These are phyloP conservation scores for Ammospiza maritima DNA, from an alignment of 2,797 vertebrate species.

Conservation along the genomic window DNA sequence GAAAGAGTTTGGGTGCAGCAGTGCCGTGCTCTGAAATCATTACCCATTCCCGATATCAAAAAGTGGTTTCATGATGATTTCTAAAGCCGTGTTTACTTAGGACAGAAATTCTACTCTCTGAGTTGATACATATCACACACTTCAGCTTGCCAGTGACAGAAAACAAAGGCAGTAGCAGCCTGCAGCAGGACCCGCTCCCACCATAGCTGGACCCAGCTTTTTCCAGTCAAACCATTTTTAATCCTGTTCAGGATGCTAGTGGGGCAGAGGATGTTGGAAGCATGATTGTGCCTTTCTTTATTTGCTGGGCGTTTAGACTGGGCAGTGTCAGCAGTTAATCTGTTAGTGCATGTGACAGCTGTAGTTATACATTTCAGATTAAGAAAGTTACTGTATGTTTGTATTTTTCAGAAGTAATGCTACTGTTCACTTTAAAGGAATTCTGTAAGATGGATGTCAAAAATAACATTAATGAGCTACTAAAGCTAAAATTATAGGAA, in stretches of 20 bases:
- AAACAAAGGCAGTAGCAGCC: not conserved
- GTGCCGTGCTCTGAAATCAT: not conserved
- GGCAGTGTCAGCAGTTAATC: not conserved
- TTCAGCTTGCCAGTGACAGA: not conserved
- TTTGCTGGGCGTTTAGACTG: not conserved
- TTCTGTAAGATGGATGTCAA: slow-evolving; percentile 80
- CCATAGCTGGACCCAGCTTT: not conserved
- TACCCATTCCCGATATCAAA: not conserved
- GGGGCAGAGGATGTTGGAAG: not conserved
- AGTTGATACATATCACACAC: not conserved
- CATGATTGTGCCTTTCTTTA: not conserved
- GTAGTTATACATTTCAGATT: slow-evolving; percentile 5
- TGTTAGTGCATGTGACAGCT: not conserved
- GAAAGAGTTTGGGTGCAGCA: not conserved
- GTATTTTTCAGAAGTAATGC: slow-evolving; percentile 56
- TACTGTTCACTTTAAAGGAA: slow-evolving; percentile 73
- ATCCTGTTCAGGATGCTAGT: not conserved
- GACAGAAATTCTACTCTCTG: not conserved
- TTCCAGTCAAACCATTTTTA: not conserved
- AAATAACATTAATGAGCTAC: slow-evolving; percentile 86
- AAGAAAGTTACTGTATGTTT: slow-evolving; percentile 53
- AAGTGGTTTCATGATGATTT: not conserved
- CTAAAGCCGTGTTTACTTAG: not conserved
- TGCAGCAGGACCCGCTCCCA: not conserved
- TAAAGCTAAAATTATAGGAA: slow-evolving; percentile 83